Evolutionary conservation across 2,113 vertebrate species (phyloP).

Genomic region (Gila orcuttii): DNA sequence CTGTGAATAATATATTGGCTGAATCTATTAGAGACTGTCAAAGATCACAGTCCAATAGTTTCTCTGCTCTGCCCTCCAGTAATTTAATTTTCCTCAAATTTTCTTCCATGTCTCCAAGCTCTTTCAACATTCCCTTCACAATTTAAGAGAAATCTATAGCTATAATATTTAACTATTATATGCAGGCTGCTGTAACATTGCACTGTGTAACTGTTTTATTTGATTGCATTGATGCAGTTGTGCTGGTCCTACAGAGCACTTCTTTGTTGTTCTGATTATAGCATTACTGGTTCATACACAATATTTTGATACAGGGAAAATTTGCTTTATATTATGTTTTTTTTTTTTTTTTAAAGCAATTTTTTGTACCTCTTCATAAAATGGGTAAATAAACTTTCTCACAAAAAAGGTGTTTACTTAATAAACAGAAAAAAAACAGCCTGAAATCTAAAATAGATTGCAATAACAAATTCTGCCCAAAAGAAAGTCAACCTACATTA

Average conservation of each 20-base stretch:
- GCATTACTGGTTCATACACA: background rate
- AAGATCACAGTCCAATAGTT: background rate
- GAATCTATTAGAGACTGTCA: slow-evolving; percentile 12
- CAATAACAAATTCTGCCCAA: background rate
- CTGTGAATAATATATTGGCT: slow-evolving; percentile 1
- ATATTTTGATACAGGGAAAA: background rate
- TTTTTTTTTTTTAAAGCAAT: background rate
- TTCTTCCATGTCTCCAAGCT: background rate
- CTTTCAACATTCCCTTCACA: background rate
- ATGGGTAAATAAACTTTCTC: background rate
- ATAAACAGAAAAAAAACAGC: background rate
- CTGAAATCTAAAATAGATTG: background rate
- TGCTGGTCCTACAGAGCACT: background rate
- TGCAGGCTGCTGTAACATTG: too few relatives aligned
- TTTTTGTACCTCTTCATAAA: background rate
- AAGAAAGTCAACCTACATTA: background rate
- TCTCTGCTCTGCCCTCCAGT: background rate
- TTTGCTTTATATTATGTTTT: background rate
- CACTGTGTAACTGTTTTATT: slow-evolving; percentile 13
- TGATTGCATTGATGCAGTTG: slow-evolving; percentile 4
- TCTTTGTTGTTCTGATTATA: slow-evolving; percentile 3
- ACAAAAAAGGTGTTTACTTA: background rate
- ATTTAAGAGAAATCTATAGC: background rate
- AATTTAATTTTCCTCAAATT: background rate
- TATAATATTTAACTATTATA: background rate